A percentile compares a stretch with the other conserved stretches of the same genome.
Conservation (phyloP, 2,888 invertebrate genomes). For the Leptinotarsa haldemani region DNA sequence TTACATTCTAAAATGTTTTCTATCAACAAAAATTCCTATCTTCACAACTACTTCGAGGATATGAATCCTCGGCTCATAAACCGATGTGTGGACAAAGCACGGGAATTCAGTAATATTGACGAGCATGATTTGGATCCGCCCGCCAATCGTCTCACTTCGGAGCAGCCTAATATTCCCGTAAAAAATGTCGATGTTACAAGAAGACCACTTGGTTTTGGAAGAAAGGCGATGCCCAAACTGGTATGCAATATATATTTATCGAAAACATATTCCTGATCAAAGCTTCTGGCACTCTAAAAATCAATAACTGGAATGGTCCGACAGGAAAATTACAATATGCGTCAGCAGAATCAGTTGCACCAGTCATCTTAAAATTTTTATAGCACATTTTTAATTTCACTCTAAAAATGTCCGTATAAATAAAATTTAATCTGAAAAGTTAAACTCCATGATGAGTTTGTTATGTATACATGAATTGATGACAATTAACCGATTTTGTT, state of each 20-base stretch:
- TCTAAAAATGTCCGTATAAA: too few relatives aligned
- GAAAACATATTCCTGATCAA: background rate
- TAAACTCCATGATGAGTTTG: too few relatives aligned
- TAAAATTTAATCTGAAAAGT: too few relatives aligned
- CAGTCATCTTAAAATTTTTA: too few relatives aligned
- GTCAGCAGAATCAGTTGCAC: too few relatives aligned
- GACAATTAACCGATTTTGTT: too few relatives aligned
- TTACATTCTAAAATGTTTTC: conserved; percentile 55
- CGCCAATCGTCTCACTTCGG: conserved; percentile 60
- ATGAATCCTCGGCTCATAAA: conserved; percentile 62
- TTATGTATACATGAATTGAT: too few relatives aligned
- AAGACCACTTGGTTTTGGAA: conserved; percentile 64
- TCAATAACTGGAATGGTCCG: background rate
- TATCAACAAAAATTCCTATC: conserved; percentile 61
- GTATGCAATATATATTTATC: conserved; percentile 45
- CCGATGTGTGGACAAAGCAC: conserved; percentile 55
- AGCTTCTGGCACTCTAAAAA: background rate
- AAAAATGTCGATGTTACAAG: conserved; percentile 64
- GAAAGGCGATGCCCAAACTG: conserved; percentile 65
- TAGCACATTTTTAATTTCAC: too few relatives aligned
- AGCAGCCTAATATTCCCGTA: conserved; percentile 64
- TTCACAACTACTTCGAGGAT: conserved; percentile 56
- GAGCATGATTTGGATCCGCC: conserved; percentile 59
- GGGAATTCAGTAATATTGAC: conserved; percentile 44
- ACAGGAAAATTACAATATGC: too few relatives aligned